phyloP scores from a whole-genome alignment of 2,113 vertebrate genomes.

The Forbesichthys agassizii region DNA sequence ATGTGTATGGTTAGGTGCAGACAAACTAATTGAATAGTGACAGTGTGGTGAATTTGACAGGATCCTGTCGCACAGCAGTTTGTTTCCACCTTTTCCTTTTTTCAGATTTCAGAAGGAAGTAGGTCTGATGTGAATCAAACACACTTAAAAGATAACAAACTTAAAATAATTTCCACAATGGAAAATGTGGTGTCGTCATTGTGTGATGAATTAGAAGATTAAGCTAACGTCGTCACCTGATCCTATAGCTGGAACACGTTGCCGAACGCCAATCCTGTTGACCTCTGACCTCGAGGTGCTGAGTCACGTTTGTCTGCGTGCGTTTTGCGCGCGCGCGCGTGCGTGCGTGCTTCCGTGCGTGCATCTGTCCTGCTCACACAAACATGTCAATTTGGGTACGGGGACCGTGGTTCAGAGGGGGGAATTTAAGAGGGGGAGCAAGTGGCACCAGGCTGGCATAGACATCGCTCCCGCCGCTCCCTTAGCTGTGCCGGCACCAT shows the following conservation, averaged over 20 bases:
- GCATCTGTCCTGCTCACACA: neutral
- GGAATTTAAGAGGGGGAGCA: conserved; percentile 48
- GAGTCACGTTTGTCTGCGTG: conserved; percentile 34
- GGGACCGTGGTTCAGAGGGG: conserved; percentile 50
- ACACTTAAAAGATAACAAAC: too few relatives aligned
- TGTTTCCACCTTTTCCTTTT: conserved; percentile 17
- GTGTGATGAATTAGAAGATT: neutral
- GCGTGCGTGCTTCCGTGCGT: too few relatives aligned
- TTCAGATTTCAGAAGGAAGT: neutral
- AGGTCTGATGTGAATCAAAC: too few relatives aligned
- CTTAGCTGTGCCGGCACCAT: conserved; percentile 75
- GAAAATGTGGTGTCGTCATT: too few relatives aligned
- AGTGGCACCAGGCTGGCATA: conserved; percentile 76
- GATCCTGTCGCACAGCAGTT: conserved; percentile 21
- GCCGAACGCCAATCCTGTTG: neutral
- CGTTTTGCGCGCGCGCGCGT: neutral
- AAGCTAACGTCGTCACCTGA: conserved; percentile 5
- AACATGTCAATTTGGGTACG: conserved; percentile 28
- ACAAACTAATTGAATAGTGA: conserved; percentile 58
- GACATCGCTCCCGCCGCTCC: conserved; percentile 73
- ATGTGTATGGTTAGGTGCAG: conserved; percentile 40
- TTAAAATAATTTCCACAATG: too few relatives aligned
- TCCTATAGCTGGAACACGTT: neutral
- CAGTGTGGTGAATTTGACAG: conserved; percentile 37
- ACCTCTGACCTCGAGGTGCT: conserved; percentile 23